Evolutionary conservation across 35 echinoderm and acorn worm genomes (phyloP).

Genomic region (Holothuria glaberrima): DNA sequence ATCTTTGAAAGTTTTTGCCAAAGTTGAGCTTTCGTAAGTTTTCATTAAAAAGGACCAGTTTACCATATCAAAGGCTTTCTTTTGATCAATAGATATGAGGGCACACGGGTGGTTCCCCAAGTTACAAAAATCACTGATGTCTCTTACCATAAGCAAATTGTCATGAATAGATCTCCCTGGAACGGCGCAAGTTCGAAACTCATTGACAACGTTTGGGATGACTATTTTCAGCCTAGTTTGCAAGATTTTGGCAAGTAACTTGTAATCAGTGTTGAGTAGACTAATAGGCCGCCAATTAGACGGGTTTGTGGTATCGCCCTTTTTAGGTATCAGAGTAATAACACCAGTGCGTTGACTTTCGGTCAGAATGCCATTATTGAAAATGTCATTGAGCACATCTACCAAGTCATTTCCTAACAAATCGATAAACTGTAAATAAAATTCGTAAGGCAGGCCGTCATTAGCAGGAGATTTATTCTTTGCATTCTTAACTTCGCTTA

Average conservation of each 20-base stretch:
- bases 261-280: background rate
- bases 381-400: background rate
- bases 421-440: background rate
- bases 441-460: background rate
- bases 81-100: conserved; percentile 43
- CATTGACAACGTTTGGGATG: background rate
- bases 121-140: conserved; percentile 1
- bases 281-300: background rate
- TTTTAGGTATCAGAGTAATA: background rate
- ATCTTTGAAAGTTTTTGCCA: conserved; percentile 46
- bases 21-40: conserved; percentile 12
- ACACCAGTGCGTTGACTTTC: background rate
- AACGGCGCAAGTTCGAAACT: conserved; percentile 7
- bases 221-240: background rate
- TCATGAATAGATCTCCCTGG: conserved; percentile 2
- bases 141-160: conserved; percentile 8
- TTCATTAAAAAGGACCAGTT: background rate
- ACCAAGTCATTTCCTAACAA: background rate
- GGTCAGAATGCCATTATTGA: background rate
- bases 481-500: too few relatives aligned
- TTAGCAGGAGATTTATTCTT: too few relatives aligned
- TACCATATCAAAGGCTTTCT: conserved; percentile 54
- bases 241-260: background rate
- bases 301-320: background rate
- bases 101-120: background rate